Conservation (phyloP, 2,888 invertebrate species). For the Watsonalla binaria region DNA sequence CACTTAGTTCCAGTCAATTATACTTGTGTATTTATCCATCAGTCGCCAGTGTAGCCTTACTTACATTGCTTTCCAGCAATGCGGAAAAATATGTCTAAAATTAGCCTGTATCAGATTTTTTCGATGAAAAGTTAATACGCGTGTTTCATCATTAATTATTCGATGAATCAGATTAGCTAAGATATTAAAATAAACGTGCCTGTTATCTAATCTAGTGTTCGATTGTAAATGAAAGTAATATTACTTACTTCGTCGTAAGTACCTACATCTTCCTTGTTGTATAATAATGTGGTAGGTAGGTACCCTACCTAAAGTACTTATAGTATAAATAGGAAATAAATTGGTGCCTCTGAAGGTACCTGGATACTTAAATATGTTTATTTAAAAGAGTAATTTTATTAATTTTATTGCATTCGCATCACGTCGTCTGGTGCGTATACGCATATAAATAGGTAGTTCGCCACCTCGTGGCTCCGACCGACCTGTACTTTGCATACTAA, state of each 20-base stretch:
- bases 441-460: conserved; percentile 66
- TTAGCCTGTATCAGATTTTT: background rate
- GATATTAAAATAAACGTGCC: background rate
- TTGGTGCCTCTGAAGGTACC: no score
- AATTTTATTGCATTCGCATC: conserved; percentile 44
- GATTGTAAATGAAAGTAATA: background rate
- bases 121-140: background rate
- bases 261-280: no score
- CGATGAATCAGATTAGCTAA: background rate
- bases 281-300: no score
- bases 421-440: conserved; percentile 41
- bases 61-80: no score
- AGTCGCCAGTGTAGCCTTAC: no score
- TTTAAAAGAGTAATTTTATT: conserved; percentile 38
- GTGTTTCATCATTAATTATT: background rate
- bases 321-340: no score
- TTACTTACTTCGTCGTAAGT: no score
- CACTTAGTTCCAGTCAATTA: background rate
- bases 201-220: background rate
- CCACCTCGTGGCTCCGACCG: conserved; percentile 58
- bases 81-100: background rate
- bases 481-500: conserved; percentile 66
- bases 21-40: background rate
- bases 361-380: conserved; percentile 14
- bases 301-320: no score